Evolutionary conservation across 2,888 invertebrate genomes (phyloP), one percentile per base, ranked within the genome.

Genomic region (Drosophila lacicola): DNA sequence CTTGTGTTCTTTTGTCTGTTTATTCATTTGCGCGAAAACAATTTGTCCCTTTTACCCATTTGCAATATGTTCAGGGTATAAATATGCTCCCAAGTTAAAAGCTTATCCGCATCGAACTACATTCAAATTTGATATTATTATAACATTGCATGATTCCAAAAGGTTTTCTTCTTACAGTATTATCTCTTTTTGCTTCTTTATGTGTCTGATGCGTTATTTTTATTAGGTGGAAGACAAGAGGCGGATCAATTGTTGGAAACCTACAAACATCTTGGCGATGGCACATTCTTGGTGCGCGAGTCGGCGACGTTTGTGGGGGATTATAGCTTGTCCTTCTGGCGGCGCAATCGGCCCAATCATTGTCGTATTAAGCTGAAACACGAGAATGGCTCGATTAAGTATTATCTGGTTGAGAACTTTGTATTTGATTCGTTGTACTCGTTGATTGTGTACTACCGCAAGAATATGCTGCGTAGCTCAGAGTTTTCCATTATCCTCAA

Each of bases 281-380:
- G 98, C 0, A 97, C 98, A 0, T 98, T 98, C 91, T 94, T 98
- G 33, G 98, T 99, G 0, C 94, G 98, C 34, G 97, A 98, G 82
- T 98, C 98, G 90, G 98, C 98, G 29, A 98, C 98, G 0, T 98
- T 98, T 92, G 97, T 98, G 0, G 98, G 98, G 0, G 98, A 98
- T 92, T 98, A 98, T 91, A 98, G 98, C 71, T 93, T 99, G 29
- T 98, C 98, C 0, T 98, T 99, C 93, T 97, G 97, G 98, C 94
- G 98, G 13, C 95, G 96, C 82, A 96, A 96, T 44, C 95, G 95
- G 89, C 97, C 97, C 1, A 97, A 97, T 92, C 98, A 98, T 91
- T 98, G 98, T 91, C 92, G 98, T 47, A 98, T 98, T 67, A 96
- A 96, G 90, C 94, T 97, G 54, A 97, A 96, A 88, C 97, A 97